A percentile compares a stretch with the other conserved stretches of the same genome.
Evolutionary conservation across 2,113 vertebrate species (phyloP).

Genomic region (Circaetus gallicus): DNA sequence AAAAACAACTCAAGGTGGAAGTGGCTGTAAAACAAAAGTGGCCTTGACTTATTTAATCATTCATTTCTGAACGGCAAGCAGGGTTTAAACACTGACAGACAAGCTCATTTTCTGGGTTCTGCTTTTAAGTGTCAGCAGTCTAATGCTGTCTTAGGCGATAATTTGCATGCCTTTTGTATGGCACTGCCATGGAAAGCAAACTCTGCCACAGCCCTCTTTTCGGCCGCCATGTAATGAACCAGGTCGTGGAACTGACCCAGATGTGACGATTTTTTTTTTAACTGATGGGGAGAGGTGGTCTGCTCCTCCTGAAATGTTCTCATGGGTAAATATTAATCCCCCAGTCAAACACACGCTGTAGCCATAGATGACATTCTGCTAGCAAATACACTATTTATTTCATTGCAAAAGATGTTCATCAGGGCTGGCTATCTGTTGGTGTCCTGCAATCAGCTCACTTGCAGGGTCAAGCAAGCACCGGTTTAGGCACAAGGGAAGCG

Average conservation of each 20-base stretch:
- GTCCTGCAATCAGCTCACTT: background rate
- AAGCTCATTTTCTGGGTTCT: background rate
- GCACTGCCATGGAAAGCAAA: background rate
- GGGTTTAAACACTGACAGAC: background rate
- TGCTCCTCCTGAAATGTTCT: background rate
- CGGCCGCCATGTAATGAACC: background rate
- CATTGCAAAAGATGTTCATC: background rate
- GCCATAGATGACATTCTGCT: background rate
- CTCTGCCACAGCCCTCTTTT: background rate
- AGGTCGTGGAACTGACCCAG: background rate
- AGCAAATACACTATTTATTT: background rate
- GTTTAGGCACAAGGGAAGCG: background rate
- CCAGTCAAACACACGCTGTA: too few species aligned
- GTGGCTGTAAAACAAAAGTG: background rate
- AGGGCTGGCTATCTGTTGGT: background rate
- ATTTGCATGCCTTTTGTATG: background rate
- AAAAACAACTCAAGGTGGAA: background rate
- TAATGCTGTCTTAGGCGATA: background rate
- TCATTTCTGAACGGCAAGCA: background rate
- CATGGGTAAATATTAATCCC: background rate
- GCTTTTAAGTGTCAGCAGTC: background rate
- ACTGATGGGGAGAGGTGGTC: background rate
- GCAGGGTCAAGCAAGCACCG: background rate
- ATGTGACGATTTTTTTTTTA: background rate
- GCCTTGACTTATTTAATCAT: background rate